Base-by-base conservation (phyloP, 2,113 vertebrate genomes). In the Psittacula cyanocephala region DNA sequence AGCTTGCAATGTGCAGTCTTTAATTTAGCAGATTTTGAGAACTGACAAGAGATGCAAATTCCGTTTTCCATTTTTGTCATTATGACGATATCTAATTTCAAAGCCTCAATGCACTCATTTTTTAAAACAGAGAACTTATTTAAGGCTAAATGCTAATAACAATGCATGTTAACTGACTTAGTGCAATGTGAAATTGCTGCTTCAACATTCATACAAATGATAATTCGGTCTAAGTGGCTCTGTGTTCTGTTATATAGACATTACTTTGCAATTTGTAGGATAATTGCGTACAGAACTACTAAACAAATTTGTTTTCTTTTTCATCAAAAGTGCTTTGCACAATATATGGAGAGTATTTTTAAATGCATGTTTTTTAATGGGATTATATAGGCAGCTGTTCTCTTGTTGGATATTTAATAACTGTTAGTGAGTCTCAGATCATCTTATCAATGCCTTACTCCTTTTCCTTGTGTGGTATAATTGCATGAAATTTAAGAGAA, bases 401-500 rank as follows among this genome's bases (percentile, higher is more conserved):
- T n/a, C 29, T 15, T 23, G 6, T 46, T 90, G 65, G 77, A 81
- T 88, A 90, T 93, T 95, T 91, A 81, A 60, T 50, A 81, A 44
- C 49, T 80, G 46, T 72, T 92, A 86, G 41, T 81, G 39, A 79
- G 37, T 28, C 19, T 88, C 25, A 41, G 91, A 31, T 92, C 57
- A 72, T 89, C 93, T 97, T 98, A 97, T 93, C 93, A 92, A 41
- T 97, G 57, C 95, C 93, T 50, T 89, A 41, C 88, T 97, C 96
- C 93, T 90, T 97, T 95, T 85, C 93, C 82, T 96, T 91, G 9
- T 71, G 37, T 88, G 64, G 29, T 80, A 70, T 95, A 97, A 97
- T 97, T 97, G 70, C 83, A 55, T 96, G 94, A 97, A 98, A 98
- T 97, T 20, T 31, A 91, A 97, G 89, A 97, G 27, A 91, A 85